A percentile compares a stretch with the other conserved stretches of the same genome.
phyloP scores from a whole-genome alignment of 2,797 vertebrate species.

The Xyrichtys novacula region DNA sequence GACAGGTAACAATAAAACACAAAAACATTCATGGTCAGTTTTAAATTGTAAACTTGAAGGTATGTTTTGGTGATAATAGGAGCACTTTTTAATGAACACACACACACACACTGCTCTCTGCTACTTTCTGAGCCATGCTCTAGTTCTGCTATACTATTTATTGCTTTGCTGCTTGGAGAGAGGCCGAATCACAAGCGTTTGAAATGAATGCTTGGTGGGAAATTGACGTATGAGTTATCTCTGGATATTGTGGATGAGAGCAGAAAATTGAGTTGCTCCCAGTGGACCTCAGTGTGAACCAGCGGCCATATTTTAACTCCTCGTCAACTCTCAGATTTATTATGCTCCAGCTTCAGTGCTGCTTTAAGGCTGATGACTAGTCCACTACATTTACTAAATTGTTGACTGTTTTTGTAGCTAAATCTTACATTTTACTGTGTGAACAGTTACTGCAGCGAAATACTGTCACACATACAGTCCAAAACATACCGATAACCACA shows the following conservation, averaged over 20 bases:
- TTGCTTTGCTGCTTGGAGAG: conserved; percentile 60
- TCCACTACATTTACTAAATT: conserved; percentile 3
- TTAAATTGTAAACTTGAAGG: conserved; percentile 1
- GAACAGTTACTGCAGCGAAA: too few relatives aligned
- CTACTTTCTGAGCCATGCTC: conserved; percentile 9
- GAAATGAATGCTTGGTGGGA: conserved; percentile 29
- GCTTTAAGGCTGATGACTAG: background rate
- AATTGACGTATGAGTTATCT: conserved; percentile 29
- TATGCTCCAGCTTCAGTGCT: background rate
- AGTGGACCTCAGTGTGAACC: conserved; percentile 19
- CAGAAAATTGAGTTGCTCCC: conserved; percentile 41
- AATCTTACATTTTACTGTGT: too few relatives aligned
- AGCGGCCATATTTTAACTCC: conserved; percentile 46
- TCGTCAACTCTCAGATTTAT: conserved; percentile 33
- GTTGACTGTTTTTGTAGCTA: too few relatives aligned
- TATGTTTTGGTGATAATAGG: background rate
- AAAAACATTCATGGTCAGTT: background rate
- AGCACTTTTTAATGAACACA: background rate
- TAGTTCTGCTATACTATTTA: conserved; percentile 41
- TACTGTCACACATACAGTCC: too few relatives aligned
- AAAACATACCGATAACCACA: too few relatives aligned
- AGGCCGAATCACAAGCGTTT: conserved; percentile 14
- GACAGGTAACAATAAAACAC: conserved; percentile 12
- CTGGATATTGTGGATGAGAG: conserved; percentile 30
- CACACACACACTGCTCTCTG: background rate